Base-by-base conservation (phyloP, 2,888 invertebrate genomes). In the Biston betularia region DNA sequence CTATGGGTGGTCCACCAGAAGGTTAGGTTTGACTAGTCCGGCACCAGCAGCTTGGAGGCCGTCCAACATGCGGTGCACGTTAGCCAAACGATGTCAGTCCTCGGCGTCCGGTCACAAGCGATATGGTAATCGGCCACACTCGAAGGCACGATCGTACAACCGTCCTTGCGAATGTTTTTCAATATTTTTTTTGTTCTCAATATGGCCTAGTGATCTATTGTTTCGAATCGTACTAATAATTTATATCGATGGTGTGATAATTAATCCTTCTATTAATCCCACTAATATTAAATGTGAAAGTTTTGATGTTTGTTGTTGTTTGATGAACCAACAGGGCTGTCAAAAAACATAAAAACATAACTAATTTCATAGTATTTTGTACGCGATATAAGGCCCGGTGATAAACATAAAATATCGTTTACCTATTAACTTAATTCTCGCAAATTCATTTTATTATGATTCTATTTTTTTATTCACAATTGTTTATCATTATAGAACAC, bases 71-170 rank as follows among this genome's bases (percentile, higher is more conserved):
- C 86, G 80, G 61, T 71, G 86, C 88, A 86, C 85, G 87, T 82
- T 83, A 80, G 80, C 80, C 83, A 79, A 82, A 81, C 80, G 81
- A 80, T 84, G 85, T 81, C 86, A 86, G 82, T 85, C 83, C 80
- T 81, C 80, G 77, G 79, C 85, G 88, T 92, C 91, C 91, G 90
- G 90, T 82, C 88, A 78, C 82, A 83, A 82, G 79, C 75, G 69
- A 82, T 87, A 91, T 92, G 90, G 86, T 87, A 92, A 91, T 90
- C 79, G 53, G 79, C 82, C 84, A 83, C 81, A 79, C 83, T 84
- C 81, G 78, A 79, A 81, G 78, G 74, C 76, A 80, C 81, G 79
- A 78, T 80, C 78, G 84, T 81, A 80, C 83, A n/a, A n/a, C 77
- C 83, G 87, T 82, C 87, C 88, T 88, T 88, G 89, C 79, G 78